A percentile compares a stretch with the other conserved stretches of the same genome.
Evolutionary conservation across 2,797 vertebrate genomes (phyloP).

Genomic region (Intellagama lesueurii): DNA sequence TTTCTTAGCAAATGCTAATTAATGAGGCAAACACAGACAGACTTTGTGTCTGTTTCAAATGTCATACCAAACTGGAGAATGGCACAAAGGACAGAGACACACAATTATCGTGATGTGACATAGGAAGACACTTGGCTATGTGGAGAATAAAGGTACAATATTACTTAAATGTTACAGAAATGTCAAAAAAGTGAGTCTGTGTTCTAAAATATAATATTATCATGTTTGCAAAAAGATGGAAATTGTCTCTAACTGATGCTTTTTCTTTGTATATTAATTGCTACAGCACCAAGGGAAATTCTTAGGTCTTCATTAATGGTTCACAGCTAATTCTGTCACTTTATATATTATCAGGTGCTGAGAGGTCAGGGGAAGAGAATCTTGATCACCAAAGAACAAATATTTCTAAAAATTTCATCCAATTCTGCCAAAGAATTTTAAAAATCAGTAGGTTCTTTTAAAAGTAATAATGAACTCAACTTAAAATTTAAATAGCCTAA

Average conservation of each 20-base stretch:
- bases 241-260: not conserved
- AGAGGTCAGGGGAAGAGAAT: not conserved
- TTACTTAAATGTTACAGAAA: not conserved
- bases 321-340: not conserved
- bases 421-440: not conserved
- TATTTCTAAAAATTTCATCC: not conserved
- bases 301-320: not conserved
- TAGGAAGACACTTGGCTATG: not conserved
- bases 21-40: conserved; percentile 39
- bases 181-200: not conserved
- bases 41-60: not conserved
- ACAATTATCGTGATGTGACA: not conserved
- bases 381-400: not conserved
- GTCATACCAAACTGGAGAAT: conserved; percentile 16
- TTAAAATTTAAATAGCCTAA: too few species aligned
- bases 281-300: not conserved
- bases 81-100: rapidly evolving
- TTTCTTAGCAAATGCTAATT: conserved; percentile 61
- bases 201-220: not conserved
- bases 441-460: not conserved
- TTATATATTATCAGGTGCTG: not conserved
- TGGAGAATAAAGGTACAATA: not conserved
- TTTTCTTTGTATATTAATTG: not conserved
- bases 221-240: not conserved
- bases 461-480: too few species aligned